These are phyloP conservation scores for Amitus sp. DNA, from an alignment of 2,888 invertebrate genomes.

Conservation along the genomic window DNA sequence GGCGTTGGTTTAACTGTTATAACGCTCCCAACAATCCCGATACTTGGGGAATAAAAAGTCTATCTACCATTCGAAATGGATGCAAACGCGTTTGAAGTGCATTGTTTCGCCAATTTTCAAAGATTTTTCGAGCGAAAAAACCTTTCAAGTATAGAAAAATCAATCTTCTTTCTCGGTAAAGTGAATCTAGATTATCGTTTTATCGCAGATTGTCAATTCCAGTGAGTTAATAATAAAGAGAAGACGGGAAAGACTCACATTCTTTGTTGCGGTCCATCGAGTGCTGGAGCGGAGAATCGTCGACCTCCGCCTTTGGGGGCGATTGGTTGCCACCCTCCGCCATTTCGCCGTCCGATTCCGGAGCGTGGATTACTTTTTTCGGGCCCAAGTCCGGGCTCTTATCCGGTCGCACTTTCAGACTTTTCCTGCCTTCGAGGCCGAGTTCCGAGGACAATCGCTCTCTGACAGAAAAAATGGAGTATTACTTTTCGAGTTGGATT, in stretches of 20 bases:
- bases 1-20: too few relatives aligned
- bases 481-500: background rate
- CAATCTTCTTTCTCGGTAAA: too few relatives aligned
- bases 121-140: too few relatives aligned
- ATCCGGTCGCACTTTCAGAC: conserved; percentile 50
- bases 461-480: conserved; percentile 8
- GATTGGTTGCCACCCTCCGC: conserved; percentile 69
- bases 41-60: too few relatives aligned
- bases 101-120: too few relatives aligned
- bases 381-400: conserved; percentile 54
- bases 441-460: conserved; percentile 26
- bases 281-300: conserved; percentile 92
- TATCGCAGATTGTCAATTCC: too few relatives aligned
- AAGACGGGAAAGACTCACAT: conserved; percentile 76
- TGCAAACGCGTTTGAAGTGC: too few relatives aligned
- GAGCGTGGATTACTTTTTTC: conserved; percentile 51
- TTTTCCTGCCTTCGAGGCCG: conserved; percentile 52
- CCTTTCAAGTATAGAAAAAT: too few relatives aligned
- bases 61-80: too few relatives aligned
- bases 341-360: conserved; percentile 54
- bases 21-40: too few relatives aligned
- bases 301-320: conserved; percentile 92
- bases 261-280: conserved; percentile 97
- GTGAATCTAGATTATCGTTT: too few relatives aligned
- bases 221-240: too few relatives aligned